Base-by-base conservation (phyloP, 2,888 invertebrate species). In the Nomada lathburiana region DNA sequence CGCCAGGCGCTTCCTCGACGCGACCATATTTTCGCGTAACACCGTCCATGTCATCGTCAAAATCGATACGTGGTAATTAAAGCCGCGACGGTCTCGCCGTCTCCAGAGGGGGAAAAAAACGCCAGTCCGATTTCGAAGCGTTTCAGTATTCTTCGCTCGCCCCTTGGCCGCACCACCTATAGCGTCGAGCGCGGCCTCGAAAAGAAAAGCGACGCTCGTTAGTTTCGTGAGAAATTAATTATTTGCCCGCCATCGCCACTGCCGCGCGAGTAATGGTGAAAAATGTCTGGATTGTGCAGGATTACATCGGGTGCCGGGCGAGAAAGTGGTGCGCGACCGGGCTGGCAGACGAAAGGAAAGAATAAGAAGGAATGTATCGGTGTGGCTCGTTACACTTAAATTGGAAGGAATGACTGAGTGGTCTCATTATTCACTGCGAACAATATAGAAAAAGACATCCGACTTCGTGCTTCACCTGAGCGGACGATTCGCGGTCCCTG, bases 381-480 rank as follows among this genome's bases (percentile, higher is more conserved):
- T 93, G 93, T 92, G 93, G 92, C 93, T 94, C 92, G 93, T 94
- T 94, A 93, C 93, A 93, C 93, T 93, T 92, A 94, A 93, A 93
- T 93, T 93, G 93, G 93, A 93, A 92, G 92, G 93, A 93, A 94
- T 94, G 93, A 94, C 93, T 92, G 92, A 94, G 93, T 92, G 92
- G 89, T 91, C 91, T 93, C 93, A 91, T 93, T 93, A 94, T 93
- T 94, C 93, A 93, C 91, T 88, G 90, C 89, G 91, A 92, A 92
- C 92, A 93, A 93, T 93, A 93, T 92, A 91, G 91, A 91, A 92
- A 92, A 91, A 90, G 88, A 89, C 86, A 83, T 84, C 81, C 86
- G 80, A 86, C 83, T 84, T 79, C 44, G 72, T 68, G 84, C 83
- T 79, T 75, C 80, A 79, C 84, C 86, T 76, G 84, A 76, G 79